Base-by-base conservation (phyloP, 2,888 invertebrate species). In the Euplagia quadripunctaria region DNA sequence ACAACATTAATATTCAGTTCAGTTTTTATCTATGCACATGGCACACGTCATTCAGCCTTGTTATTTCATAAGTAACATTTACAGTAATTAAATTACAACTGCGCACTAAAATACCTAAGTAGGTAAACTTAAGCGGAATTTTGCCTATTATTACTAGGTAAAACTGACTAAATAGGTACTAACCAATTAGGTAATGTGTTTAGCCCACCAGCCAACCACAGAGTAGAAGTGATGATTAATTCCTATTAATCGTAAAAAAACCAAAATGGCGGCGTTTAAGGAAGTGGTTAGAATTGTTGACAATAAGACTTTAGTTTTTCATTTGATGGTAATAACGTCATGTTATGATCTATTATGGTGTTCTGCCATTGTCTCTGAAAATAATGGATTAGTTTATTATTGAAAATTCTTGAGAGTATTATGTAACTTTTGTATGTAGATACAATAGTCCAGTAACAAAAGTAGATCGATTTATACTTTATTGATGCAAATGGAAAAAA, bases 221-320 rank as follows among this genome's bases (percentile, higher is more conserved):
- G 79, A 73, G 73, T 64, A 76, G 79, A 69, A 65, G 20, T 20
- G 80, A 85, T 86, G 82, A 85, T 80, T 85, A 85, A 86, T 81
- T 74, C 76, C 17, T 73, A 77, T 71, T 79, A 79, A 81, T 75
- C 75, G 52, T 68, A 74, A 75, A 84, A 75, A 61, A 61, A 46
- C 46, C 76, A 82, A 86, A 84, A 86, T 86, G 86, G 86, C 86
- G 79, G 64, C 82, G 46, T 67, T 79, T 75, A 77, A 85, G 86
- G 86, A 86, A 86, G 74, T 77, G 74, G 58, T 68, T 64, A 58
- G 67, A 69, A 68, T 72, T 64, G 55, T 70, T 80, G 73, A 77
- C 72, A 83, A 84, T 80, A 82, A 58, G 73, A 78, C 82, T 80
- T 68, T 68, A 80, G 82, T 72, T 80, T 84, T 84, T 82, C 78